Base-by-base conservation (phyloP, 2,888 invertebrate genomes). In the Pasiphila rectangulata region DNA sequence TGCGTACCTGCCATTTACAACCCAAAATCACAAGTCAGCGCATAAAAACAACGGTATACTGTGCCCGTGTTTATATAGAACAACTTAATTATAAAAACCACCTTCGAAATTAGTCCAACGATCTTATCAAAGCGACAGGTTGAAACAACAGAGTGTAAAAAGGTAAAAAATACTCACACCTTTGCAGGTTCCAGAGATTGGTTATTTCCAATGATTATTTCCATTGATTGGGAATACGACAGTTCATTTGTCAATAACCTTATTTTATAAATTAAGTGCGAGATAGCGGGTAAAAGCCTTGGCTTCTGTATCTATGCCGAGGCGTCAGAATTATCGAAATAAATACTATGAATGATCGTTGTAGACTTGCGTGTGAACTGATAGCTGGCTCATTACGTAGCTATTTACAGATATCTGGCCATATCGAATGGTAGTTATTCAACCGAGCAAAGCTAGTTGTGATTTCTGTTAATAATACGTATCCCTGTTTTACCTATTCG, bases 311-410 rank as follows among this genome's bases (percentile, higher is more conserved):
- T 83, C 85, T 66, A 36, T 44, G 55, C 57, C 51, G 61, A 79
- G 83, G 83, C 78, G 84, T 84, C 84, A 78, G 69, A 70, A 70
- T 72, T 84, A 85, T 85, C 83, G 63, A 81, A 80, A 79, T 78
- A 82, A 83, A 85, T 84, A 69, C 76, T 79, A 79, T 81, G 82
- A 86, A 78, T 83, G 82, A 85, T 84, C 74, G 71, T 68, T 60
- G 60, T 67, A 67, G 64, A 15, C 16, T 10, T 19, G 67, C 69
- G 68, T 69, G 69, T 64, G 67, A 65, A 63, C 17, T 61, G 82
- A 82, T 83, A 78, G 68, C 58, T 43, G 3, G 44, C 48, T 63
- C 58, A 65, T 66, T 69, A 61, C 37, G 25, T 49, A 56, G 50
- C 60, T 63, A 63, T 64, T 69, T 68, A 64, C 48, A 52, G 43